A percentile compares a stretch with the other conserved stretches of the same genome.
Conservation (phyloP, 2,113 vertebrate genomes). For the Neofelis nebulosa region DNA sequence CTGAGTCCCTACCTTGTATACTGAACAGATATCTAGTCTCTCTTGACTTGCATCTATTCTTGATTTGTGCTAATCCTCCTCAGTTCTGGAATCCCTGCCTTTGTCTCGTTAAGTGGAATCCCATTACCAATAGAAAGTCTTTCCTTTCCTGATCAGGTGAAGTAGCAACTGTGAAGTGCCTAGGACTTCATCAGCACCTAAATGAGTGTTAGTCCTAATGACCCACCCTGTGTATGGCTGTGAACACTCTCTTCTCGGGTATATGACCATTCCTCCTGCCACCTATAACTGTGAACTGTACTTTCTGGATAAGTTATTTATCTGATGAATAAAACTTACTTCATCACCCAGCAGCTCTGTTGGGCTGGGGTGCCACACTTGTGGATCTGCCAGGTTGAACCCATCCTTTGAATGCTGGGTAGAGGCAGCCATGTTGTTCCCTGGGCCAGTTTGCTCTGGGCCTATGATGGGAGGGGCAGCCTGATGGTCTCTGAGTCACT, state of each 20-base stretch:
- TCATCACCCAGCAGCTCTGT: neutral
- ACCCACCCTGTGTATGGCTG: neutral
- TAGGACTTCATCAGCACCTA: neutral
- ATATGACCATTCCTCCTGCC: neutral
- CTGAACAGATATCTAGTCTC: neutral
- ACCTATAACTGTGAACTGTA: neutral
- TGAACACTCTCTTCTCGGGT: neutral
- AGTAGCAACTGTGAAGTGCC: neutral
- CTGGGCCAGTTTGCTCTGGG: no score
- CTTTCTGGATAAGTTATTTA: neutral
- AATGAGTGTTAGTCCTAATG: neutral
- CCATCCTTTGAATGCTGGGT: no score
- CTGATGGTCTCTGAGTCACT: no score
- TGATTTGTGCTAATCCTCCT: neutral
- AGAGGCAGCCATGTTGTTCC: no score
- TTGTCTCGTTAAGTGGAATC: neutral
- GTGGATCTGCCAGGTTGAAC: no score
- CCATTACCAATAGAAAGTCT: neutral
- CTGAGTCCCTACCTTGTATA: neutral
- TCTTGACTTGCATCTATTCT: neutral
- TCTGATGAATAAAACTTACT: neutral
- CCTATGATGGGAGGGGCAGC: no score
- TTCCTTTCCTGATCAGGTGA: neutral
- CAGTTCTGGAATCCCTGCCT: neutral
- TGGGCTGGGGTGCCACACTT: no score